Evolutionary conservation across 2,888 invertebrate species (phyloP).

Genomic region (Melipona bicolor): DNA sequence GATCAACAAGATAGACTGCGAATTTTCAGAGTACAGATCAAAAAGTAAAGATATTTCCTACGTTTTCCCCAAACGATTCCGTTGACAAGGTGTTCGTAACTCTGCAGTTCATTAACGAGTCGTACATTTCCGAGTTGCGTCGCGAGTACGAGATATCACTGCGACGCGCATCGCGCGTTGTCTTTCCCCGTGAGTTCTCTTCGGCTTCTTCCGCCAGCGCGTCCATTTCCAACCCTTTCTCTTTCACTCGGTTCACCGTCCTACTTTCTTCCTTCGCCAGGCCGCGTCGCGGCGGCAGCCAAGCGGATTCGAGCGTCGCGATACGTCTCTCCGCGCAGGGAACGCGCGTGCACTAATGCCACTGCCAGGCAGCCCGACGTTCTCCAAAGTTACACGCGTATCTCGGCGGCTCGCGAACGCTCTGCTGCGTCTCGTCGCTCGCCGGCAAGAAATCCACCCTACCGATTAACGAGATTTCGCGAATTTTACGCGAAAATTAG

Average conservation of each 20-base stretch:
- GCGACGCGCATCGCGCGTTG: too few relatives aligned
- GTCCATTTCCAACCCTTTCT: constrained; percentile 32
- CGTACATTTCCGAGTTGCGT: too few relatives aligned
- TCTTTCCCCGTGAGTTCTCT: background rate
- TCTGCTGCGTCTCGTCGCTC: background rate
- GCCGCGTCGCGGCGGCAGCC: constrained; percentile 44
- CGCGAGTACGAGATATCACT: too few relatives aligned
- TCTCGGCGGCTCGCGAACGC: background rate
- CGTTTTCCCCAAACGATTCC: too few relatives aligned
- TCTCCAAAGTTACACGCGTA: constrained; percentile 29
- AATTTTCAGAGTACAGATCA: too few relatives aligned
- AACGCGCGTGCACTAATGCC: background rate
- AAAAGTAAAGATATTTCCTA: too few relatives aligned
- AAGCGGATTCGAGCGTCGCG: constrained; percentile 53
- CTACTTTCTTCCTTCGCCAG: constrained; percentile 60
- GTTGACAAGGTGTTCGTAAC: too few relatives aligned
- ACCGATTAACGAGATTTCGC: background rate
- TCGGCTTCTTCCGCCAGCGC: constrained; percentile 1
- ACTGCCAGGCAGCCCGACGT: constrained; percentile 9
- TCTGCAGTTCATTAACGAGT: too few relatives aligned
- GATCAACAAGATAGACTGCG: too few relatives aligned
- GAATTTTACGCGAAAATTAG: constrained; percentile 18
- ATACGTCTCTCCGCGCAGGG: constrained; percentile 47
- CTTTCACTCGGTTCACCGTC: constrained; percentile 44
- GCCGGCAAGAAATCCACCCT: background rate